A percentile compares a stretch with the other conserved stretches of the same genome.
These are phyloP conservation scores for Sitodiplosis mosellana DNA, from an alignment of 1,140 invertebrate genomes.

Conservation along the genomic window DNA sequence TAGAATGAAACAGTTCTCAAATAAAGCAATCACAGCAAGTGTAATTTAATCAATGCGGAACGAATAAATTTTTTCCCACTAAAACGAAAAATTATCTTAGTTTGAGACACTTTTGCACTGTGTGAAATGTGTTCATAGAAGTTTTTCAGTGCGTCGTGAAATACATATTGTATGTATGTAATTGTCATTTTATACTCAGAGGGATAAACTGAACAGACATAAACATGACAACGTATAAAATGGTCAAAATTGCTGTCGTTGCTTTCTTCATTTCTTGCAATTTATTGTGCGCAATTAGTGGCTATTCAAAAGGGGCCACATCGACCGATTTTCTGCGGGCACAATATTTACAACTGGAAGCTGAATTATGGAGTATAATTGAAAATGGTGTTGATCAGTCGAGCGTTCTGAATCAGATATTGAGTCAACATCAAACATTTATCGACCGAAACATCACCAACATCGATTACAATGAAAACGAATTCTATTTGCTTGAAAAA, in stretches of 20 bases:
- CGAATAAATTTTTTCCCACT: too few relatives aligned
- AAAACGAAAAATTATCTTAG: background rate
- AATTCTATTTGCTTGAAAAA: conserved; percentile 14
- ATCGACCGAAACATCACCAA: conserved; percentile 8
- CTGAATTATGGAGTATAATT: conserved; percentile 28
- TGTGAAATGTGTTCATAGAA: too few relatives aligned
- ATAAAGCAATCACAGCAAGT: too few relatives aligned
- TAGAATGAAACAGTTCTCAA: too few relatives aligned
- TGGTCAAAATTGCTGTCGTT: background rate
- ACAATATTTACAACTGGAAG: conserved; percentile 31
- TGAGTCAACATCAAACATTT: conserved; percentile 12
- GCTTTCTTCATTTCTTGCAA: background rate
- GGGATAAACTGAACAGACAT: background rate
- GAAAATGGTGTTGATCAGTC: background rate
- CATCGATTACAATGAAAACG: conserved; percentile 7
- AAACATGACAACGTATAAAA: background rate
- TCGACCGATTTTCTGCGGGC: conserved; percentile 33
- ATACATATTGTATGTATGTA: background rate
- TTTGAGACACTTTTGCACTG: background rate
- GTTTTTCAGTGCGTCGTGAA: too few relatives aligned
- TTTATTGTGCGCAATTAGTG: background rate
- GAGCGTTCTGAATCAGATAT: background rate
- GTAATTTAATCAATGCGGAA: too few relatives aligned
- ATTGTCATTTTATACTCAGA: background rate
- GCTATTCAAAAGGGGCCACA: conserved; percentile 3